These are phyloP conservation scores for Orycteropus afer DNA, from an alignment of 2,113 vertebrate species.

Conservation along the genomic window DNA sequence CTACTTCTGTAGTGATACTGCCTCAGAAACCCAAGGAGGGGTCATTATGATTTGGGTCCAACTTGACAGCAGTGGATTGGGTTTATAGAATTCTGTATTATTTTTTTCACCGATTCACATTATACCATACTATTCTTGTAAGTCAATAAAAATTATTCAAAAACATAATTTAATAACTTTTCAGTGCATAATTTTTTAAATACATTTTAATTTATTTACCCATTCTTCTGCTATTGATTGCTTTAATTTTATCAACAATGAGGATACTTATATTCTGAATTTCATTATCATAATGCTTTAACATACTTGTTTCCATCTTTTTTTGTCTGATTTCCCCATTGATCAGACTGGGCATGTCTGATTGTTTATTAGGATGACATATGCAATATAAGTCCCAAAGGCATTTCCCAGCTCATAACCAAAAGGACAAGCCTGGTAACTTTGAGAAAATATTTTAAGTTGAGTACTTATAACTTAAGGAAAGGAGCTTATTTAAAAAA, in stretches of 20 bases:
- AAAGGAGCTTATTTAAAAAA: not conserved
- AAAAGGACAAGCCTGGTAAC: conserved; percentile 19
- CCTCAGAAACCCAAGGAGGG: too few species aligned
- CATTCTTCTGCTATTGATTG: not conserved
- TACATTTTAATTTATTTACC: conserved; percentile 15
- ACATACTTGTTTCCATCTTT: not conserved
- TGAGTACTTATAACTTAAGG: not conserved
- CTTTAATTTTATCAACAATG: conserved; percentile 17
- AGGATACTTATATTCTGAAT: not conserved
- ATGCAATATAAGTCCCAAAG: not conserved
- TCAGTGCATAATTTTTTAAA: not conserved
- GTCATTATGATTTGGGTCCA: too few species aligned
- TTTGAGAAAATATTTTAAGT: not conserved
- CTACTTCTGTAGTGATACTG: too few species aligned
- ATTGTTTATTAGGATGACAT: conserved; percentile 30
- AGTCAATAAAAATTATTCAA: not conserved
- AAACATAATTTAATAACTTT: not conserved
- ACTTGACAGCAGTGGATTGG: too few species aligned
- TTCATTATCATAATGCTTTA: not conserved
- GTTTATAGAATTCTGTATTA: too few species aligned
- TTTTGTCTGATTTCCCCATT: not conserved
- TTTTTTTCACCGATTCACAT: not conserved
- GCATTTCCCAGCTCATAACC: not conserved
- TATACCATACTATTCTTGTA: not conserved
- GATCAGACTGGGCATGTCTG: not conserved